These are phyloP conservation scores for Apostichopus parvimensis DNA, from an alignment of 35 echinoderm and acorn worm species.

Conservation along the genomic window DNA sequence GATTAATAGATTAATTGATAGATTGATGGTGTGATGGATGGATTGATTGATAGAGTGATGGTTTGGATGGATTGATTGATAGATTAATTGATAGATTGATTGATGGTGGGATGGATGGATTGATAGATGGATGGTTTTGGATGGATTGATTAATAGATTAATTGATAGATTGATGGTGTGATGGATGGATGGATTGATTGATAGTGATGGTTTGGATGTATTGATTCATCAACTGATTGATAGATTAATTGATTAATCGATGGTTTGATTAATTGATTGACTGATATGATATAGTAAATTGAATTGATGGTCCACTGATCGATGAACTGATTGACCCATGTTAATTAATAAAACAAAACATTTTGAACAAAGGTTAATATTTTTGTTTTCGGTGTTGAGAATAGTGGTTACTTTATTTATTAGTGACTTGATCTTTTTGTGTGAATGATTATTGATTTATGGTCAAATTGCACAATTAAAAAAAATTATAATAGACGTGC, in stretches of 20 bases:
- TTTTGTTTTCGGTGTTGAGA: background rate
- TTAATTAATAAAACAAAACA: background rate
- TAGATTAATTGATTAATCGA: background rate
- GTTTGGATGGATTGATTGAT: background rate
- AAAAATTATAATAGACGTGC: background rate
- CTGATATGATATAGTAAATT: background rate
- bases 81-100: background rate
- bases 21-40: background rate
- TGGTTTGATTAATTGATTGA: background rate
- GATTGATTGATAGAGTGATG: too few species aligned
- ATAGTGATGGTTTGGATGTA: background rate
- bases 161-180: background rate
- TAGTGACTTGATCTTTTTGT: background rate
- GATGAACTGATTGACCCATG: background rate
- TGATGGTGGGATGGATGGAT: background rate
- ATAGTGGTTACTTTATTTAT: background rate
- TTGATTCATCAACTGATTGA: too few species aligned
- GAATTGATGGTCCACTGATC: background rate
- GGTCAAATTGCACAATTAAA: background rate
- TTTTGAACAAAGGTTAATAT: too few species aligned
- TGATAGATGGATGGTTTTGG: background rate
- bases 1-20: too few species aligned
- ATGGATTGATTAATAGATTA: background rate
- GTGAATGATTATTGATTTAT: background rate
- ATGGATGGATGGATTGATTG: background rate